Evolutionary conservation across 1,140 invertebrate species (phyloP).

Genomic region (Lordiphosa mommai): DNA sequence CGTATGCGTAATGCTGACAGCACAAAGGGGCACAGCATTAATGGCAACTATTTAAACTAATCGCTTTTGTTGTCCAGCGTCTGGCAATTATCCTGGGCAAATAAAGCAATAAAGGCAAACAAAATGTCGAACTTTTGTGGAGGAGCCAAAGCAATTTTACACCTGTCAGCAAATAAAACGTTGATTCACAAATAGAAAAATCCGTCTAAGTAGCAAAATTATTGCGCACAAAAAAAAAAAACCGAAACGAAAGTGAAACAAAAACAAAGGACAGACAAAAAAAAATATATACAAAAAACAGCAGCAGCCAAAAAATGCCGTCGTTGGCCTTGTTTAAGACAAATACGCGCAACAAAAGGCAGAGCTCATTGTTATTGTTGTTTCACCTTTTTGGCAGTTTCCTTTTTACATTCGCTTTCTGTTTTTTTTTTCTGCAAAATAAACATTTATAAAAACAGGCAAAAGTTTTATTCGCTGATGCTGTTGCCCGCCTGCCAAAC

Average conservation of each 20-base stretch:
- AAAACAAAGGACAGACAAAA: constrained; percentile 25
- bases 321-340: constrained; percentile 58
- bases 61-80: constrained; percentile 45
- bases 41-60: constrained; percentile 72
- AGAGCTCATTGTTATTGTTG: constrained; percentile 41
- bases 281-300: constrained; percentile 18
- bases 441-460: constrained; percentile 70
- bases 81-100: constrained; percentile 52
- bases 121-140: constrained; percentile 32
- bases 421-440: constrained; percentile 53
- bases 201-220: constrained; percentile 72
- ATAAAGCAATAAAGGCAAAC: constrained; percentile 37
- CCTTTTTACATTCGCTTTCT: constrained; percentile 14
- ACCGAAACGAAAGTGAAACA: constrained; percentile 6
- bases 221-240: constrained; percentile 46
- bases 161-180: constrained; percentile 76
- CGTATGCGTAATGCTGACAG: constrained; percentile 56
- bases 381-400: constrained; percentile 57
- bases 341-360: constrained; percentile 49
- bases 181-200: constrained; percentile 73
- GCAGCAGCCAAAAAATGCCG: constrained; percentile 2
- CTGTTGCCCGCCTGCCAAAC: constrained; percentile 8
- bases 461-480: constrained; percentile 71
- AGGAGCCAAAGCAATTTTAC: constrained; percentile 57
- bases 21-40: constrained; percentile 49